Percentiles rank a stretch among this genome's conserved stretches.
Conservation (phyloP, 1,140 invertebrate genomes). For the Heliconius congener region DNA sequence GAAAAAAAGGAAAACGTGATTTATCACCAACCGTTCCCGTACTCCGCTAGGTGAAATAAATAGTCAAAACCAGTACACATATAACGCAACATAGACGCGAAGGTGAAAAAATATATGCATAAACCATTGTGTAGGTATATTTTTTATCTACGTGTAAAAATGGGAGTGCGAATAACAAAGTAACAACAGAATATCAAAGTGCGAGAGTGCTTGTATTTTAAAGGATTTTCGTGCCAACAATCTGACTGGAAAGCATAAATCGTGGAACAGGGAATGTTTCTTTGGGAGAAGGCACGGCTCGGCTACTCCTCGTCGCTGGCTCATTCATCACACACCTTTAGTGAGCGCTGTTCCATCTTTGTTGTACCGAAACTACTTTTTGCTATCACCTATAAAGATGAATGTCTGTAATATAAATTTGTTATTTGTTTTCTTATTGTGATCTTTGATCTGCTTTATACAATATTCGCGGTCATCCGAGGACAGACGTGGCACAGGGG, state of each 20-base stretch:
- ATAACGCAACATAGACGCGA: not conserved
- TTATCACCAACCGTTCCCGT: not conserved
- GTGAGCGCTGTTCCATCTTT: constrained; percentile 15
- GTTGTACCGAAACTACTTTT: constrained; percentile 20
- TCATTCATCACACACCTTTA: constrained; percentile 30
- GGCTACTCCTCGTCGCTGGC: constrained; percentile 20
- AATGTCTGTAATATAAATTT: constrained; percentile 1
- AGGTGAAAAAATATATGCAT: not conserved
- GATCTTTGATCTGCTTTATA: not conserved
- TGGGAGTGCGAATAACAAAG: constrained; percentile 20
- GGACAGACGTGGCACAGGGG: too few relatives aligned
- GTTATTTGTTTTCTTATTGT: not conserved
- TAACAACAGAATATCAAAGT: constrained; percentile 29
- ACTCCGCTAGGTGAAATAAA: not conserved
- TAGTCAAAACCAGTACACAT: not conserved
- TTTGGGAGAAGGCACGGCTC: constrained; percentile 7
- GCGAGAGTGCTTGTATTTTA: constrained; percentile 29
- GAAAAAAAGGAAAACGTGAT: not conserved
- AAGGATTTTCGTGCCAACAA: constrained; percentile 31
- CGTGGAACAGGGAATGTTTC: constrained; percentile 22
- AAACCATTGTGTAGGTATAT: not conserved
- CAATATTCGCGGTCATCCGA: not conserved
- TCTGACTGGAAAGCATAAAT: constrained; percentile 30
- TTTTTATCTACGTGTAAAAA: not conserved
- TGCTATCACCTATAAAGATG: constrained; percentile 14